Conservation (phyloP, 2,113 vertebrate species). For the Fulica atra region DNA sequence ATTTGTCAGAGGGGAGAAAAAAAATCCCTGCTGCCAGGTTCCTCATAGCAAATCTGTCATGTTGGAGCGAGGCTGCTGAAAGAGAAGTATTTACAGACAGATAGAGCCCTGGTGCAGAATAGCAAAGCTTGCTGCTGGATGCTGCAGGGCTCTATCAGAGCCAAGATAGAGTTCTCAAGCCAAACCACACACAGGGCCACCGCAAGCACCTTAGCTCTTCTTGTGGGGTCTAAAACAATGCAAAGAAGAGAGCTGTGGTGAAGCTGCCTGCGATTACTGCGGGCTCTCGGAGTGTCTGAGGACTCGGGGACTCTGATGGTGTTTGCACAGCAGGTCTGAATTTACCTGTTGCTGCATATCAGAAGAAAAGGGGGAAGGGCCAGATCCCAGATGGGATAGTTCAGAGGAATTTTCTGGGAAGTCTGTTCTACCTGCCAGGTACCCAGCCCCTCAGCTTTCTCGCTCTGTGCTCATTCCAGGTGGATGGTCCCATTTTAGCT, state of each 20-base stretch:
- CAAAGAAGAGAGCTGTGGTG: background rate
- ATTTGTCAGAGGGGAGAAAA: constrained; percentile 41
- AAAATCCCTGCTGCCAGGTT: constrained; percentile 39
- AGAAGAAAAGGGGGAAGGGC: background rate
- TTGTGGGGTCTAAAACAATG: background rate
- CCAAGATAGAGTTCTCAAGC: constrained; percentile 1
- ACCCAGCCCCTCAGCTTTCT: background rate
- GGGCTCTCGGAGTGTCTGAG: background rate
- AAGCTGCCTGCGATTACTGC: background rate
- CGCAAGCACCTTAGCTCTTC: background rate
- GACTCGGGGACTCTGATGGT: background rate
- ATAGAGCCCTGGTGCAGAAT: constrained; percentile 32
- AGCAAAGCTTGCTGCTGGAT: constrained; percentile 12
- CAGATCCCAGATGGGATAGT: background rate
- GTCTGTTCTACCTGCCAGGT: background rate
- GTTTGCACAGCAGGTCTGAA: background rate
- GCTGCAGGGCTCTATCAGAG: background rate
- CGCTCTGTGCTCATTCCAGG: background rate
- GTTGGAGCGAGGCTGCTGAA: constrained; percentile 40
- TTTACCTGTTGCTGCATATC: background rate
- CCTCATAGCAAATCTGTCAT: constrained; percentile 45
- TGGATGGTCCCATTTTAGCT: background rate
- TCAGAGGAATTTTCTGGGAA: background rate
- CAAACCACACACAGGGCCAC: background rate
- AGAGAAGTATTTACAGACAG: constrained; percentile 53